Evolutionary conservation across 2,113 vertebrate species (phyloP), one percentile per base, ranked within the genome.

Genomic region (Spheniscus mendiculus): DNA sequence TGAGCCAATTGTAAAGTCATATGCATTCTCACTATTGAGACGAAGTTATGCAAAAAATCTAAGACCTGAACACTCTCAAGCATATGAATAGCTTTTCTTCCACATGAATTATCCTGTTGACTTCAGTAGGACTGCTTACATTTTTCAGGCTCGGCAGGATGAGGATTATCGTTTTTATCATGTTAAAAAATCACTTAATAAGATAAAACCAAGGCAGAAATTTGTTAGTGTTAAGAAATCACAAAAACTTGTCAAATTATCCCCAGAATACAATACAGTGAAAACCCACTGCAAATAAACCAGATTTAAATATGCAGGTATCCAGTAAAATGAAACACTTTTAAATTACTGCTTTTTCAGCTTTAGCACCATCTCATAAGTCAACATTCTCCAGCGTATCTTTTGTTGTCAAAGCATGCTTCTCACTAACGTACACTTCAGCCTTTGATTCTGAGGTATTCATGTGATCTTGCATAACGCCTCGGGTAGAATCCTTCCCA

Each of bases 31-130:
- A n/a, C 65, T 79, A 44, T 52, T 74, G 49, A 92, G 74, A 89
- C n/a, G 61, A 82, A 62, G 18, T 73, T 50, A 85, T 66, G 74
- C 34, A 90, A 94, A 87, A 94, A 82, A 79, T 25, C 32, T 69
- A 83, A 78, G 65, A 76, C 18, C 45, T 34, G n/a, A 79, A 71
- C 20, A 66, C 27, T 88, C 36, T 38, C 26, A 71, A 85, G 53
- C 18, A 50, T 87, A 67, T 63, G 23, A 89, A 87, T 76, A 92
- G 65, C 45, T 90, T 88, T 89, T 62, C 22, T 90, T 89, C 66
- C 45, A 62, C 42, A 21, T 53, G 70, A 89, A 62, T 79, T 93
- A 29, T 30, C 34, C 47, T 63, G 16, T 74, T 90, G 45, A 71
- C 42, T 67, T 85, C 65, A 71, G 11, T 34, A 40, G 16, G 55